Conservation (phyloP, 2,113 vertebrate genomes). For the Nothocercus nigrocapillus region DNA sequence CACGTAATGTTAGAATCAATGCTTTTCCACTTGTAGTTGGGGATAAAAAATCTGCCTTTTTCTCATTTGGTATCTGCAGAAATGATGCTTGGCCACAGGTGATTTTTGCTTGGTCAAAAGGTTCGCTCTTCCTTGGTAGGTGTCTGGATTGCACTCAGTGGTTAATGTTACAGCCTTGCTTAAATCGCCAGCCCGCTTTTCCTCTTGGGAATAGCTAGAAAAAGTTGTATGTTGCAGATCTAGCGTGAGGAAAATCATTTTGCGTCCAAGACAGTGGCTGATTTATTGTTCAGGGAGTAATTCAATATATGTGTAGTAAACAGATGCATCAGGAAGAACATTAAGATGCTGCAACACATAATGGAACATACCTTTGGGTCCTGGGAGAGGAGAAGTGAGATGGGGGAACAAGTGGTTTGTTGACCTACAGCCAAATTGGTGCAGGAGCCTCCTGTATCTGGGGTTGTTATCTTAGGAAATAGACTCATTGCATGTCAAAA, state of each 20-base stretch:
- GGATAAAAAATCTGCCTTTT: background rate
- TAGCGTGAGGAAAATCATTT: constrained; percentile 20
- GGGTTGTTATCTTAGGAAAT: background rate
- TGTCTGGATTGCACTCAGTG: background rate
- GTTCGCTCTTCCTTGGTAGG: background rate
- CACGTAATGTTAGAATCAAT: background rate
- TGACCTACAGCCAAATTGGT: background rate
- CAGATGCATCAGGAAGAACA: constrained; percentile 12
- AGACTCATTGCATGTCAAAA: background rate
- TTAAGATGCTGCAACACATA: background rate
- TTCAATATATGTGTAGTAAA: constrained; percentile 24
- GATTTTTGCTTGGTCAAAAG: background rate
- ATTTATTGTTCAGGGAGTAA: constrained; percentile 41
- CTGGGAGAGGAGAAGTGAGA: background rate
- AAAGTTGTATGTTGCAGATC: background rate
- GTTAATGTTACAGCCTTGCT: constrained; percentile 19
- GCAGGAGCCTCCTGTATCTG: background rate
- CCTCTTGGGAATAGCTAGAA: constrained; percentile 21
- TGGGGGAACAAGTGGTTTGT: background rate
- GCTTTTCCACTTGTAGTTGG: background rate
- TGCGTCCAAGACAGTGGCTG: constrained; percentile 20
- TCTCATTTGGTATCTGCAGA: background rate
- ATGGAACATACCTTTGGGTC: constrained; percentile 14
- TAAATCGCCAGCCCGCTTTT: constrained; percentile 40
- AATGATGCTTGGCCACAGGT: fast-evolving